Percentiles rank a stretch among this genome's conserved stretches.
Conservation (phyloP, 2,888 invertebrate genomes). For the Pharmacophagus antenor region DNA sequence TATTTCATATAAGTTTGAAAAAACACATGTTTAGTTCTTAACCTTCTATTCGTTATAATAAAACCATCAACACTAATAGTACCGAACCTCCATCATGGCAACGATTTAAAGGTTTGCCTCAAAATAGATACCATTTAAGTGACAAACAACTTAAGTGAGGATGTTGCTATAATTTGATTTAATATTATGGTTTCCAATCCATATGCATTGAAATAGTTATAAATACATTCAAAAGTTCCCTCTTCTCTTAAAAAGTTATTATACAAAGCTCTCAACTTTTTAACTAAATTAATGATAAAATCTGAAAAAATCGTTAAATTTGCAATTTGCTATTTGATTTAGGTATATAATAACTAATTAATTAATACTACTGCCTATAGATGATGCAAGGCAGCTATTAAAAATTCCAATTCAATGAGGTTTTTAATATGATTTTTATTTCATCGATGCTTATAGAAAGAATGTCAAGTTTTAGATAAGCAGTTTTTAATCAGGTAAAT, state of each 20-base stretch:
- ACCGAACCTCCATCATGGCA: constrained; percentile 8
- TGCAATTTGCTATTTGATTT: too few relatives aligned
- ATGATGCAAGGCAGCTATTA: too few relatives aligned
- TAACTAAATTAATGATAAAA: neutral
- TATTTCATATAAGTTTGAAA: neutral
- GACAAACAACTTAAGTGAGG: constrained; percentile 28
- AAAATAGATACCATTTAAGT: constrained; percentile 26
- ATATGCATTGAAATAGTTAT: constrained; percentile 24
- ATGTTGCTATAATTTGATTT: constrained; percentile 30
- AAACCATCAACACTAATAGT: constrained; percentile 13
- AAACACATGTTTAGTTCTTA: neutral
- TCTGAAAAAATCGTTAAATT: neutral
- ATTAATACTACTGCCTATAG: too few relatives aligned
- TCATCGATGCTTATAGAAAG: too few relatives aligned
- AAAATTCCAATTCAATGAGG: too few relatives aligned
- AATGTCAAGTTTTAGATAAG: too few relatives aligned
- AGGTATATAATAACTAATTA: too few relatives aligned
- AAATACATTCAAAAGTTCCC: neutral
- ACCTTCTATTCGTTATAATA: constrained; percentile 27
- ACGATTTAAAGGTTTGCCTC: constrained; percentile 1
- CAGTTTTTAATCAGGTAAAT: too few relatives aligned
- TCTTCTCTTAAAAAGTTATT: neutral
- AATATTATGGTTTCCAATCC: constrained; percentile 25
- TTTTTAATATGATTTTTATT: too few relatives aligned
- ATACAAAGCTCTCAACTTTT: neutral